A percentile compares a stretch with the other conserved stretches of the same genome.
Evolutionary conservation across 2,797 vertebrate genomes (phyloP).

Genomic region (Bradypodion ventrale): DNA sequence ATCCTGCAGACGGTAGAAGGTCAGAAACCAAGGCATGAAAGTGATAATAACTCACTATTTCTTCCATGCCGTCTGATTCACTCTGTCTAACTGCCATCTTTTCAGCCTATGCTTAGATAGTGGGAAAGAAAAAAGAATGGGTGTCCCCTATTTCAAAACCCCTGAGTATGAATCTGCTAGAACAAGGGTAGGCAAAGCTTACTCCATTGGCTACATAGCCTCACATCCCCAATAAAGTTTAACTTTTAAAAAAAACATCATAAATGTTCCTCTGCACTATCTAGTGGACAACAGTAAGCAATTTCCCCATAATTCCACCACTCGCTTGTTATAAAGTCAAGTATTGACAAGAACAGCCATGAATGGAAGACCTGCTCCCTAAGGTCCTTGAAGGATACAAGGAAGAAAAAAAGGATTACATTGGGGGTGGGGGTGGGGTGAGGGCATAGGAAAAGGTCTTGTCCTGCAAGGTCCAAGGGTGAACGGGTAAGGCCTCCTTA

Average conservation of each 20-base stretch:
- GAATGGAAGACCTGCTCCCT: no score
- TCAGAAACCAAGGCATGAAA: neutral
- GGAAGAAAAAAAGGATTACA: no score
- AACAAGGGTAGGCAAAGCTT: no score
- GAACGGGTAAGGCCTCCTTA: no score
- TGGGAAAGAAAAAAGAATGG: neutral
- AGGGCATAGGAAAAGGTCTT: neutral
- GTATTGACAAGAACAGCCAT: neutral
- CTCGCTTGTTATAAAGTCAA: neutral
- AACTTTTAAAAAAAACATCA: no score
- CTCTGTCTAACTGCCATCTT: neutral
- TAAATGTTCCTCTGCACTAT: neutral
- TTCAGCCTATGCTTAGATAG: neutral
- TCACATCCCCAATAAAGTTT: no score
- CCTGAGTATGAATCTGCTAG: neutral
- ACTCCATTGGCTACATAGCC: neutral
- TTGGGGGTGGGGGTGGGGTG: no score
- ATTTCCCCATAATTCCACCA: neutral
- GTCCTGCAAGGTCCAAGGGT: neutral
- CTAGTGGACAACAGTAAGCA: neutral
- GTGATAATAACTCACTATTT: neutral
- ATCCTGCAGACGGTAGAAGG: neutral
- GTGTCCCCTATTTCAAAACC: neutral
- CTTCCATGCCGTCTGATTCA: neutral
- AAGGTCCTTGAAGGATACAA: no score